phyloP scores from a whole-genome alignment of 2,113 vertebrate species.

The Potamarius usumacintae region DNA sequence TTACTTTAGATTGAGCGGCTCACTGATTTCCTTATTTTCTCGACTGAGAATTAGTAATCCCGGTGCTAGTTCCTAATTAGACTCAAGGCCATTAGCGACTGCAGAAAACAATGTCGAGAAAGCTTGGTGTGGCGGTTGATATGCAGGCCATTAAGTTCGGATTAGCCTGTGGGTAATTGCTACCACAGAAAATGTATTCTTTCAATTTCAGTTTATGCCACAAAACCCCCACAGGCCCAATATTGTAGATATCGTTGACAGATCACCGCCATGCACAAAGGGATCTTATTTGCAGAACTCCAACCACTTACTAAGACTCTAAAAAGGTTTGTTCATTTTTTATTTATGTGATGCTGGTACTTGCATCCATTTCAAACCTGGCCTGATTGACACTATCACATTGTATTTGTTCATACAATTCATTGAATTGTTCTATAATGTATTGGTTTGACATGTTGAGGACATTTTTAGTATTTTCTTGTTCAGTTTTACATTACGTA shows the following conservation, averaged over 20 bases:
- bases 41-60: not conserved
- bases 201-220: conserved; percentile 17
- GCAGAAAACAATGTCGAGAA: not conserved
- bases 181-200: conserved; percentile 12
- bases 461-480: not conserved
- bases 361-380: not conserved
- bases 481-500: not conserved
- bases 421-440: not conserved
- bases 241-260: conserved; percentile 9
- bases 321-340: not conserved
- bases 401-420: not conserved
- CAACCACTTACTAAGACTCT: not conserved
- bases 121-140: conserved; percentile 3
- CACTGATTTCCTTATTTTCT: conserved; percentile 3
- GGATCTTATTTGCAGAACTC: conserved; percentile 5
- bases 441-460: not conserved
- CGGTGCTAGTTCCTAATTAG: not conserved
- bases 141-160: conserved; percentile 1
- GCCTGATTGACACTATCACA: not conserved
- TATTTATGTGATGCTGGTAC: not conserved
- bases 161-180: conserved; percentile 25
- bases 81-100: not conserved
- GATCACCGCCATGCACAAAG: not conserved
- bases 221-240: conserved; percentile 8
- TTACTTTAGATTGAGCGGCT: not conserved